Percentiles rank a stretch among this genome's conserved stretches.
These are phyloP conservation scores for Miniopterus natalensis DNA, from an alignment of 2,113 vertebrate species.

Conservation along the genomic window DNA sequence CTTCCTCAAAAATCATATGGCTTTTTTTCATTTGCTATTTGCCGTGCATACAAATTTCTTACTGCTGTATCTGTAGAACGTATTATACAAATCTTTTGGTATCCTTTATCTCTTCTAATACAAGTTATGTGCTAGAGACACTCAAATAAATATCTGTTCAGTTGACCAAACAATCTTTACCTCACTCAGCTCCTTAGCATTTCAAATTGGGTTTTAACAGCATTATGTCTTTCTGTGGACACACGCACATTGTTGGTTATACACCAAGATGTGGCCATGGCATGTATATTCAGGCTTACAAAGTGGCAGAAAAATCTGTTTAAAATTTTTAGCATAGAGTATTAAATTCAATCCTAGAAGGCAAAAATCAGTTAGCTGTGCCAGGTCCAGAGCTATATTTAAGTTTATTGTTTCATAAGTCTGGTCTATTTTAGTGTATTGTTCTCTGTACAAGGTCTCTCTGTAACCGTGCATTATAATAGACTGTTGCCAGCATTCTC, in stretches of 20 bases:
- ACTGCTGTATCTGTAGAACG: background rate
- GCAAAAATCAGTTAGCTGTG: slow-evolving; percentile 64
- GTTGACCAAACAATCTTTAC: background rate
- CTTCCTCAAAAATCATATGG: background rate
- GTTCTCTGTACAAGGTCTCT: slow-evolving; percentile 59
- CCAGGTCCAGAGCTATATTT: slow-evolving; percentile 81
- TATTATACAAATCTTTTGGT: background rate
- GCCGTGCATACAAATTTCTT: background rate
- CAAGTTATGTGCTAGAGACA: background rate
- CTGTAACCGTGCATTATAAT: slow-evolving; percentile 1
- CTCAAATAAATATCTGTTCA: background rate
- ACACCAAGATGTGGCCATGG: slow-evolving; percentile 34
- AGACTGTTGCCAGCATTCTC: slow-evolving; percentile 72
- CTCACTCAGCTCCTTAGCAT: background rate
- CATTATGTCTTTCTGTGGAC: background rate
- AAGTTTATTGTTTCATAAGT: slow-evolving; percentile 81
- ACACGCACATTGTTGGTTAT: background rate
- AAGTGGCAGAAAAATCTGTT: slow-evolving; percentile 1
- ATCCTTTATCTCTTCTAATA: background rate
- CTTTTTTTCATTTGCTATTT: background rate
- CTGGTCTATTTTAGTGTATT: slow-evolving; percentile 62
- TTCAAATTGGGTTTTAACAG: slow-evolving; percentile 10
- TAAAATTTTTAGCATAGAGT: slow-evolving; percentile 54
- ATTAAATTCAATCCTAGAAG: slow-evolving; percentile 75
- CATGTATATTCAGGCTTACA: background rate